These are phyloP conservation scores for Stegophylla sp. DNA, from an alignment of 2,888 invertebrate species.

Conservation along the genomic window DNA sequence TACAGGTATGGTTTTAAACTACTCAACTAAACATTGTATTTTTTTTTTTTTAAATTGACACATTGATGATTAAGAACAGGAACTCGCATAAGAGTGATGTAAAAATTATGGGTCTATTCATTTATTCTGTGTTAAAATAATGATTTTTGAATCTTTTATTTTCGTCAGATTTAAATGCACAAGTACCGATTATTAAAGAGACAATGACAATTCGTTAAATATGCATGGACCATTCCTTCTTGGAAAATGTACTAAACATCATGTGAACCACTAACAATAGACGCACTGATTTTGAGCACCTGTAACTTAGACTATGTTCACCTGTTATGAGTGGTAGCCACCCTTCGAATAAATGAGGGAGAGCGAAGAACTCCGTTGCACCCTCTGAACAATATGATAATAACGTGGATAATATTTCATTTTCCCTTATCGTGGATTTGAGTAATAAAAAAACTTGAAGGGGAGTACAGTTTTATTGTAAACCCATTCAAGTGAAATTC, in stretches of 20 bases:
- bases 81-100: neutral
- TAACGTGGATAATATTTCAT: slow-evolving; percentile 23
- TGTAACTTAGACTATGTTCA: slow-evolving; percentile 23
- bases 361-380: slow-evolving; percentile 20
- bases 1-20: no score
- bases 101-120: neutral
- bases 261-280: slow-evolving; percentile 45
- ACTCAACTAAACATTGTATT: no score
- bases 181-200: neutral
- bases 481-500: slow-evolving; percentile 30
- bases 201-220: slow-evolving; percentile 35
- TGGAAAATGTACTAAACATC: neutral
- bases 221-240: neutral
- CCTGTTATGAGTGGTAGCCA: slow-evolving; percentile 23
- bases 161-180: neutral
- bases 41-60: neutral
- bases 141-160: neutral
- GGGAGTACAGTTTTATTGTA: slow-evolving; percentile 13
- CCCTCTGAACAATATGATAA: slow-evolving; percentile 52
- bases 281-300: slow-evolving; percentile 53
- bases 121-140: neutral
- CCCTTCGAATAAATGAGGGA: neutral
- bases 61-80: neutral
- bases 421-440: neutral
- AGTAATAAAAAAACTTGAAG: neutral